These are phyloP conservation scores for Protophormia terraenovae DNA, from an alignment of 2,888 invertebrate genomes.

Conservation along the genomic window DNA sequence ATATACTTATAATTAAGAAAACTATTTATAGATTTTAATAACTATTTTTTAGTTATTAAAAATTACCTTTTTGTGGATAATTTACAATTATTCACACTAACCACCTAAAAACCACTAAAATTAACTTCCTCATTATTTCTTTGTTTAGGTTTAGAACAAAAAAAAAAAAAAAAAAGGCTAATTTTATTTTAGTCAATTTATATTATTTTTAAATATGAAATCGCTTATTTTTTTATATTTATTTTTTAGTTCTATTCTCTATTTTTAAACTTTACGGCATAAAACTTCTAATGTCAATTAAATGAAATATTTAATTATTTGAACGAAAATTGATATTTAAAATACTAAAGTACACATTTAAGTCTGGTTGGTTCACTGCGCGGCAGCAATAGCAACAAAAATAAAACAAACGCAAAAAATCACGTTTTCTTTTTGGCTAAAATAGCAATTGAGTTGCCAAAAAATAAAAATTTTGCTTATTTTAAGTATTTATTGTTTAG, in stretches of 20 bases:
- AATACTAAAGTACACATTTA: constrained; percentile 35
- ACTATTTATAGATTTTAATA: background rate
- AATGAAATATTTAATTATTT: constrained; percentile 46
- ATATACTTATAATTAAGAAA: background rate
- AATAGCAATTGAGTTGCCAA: constrained; percentile 59
- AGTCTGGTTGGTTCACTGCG: background rate
- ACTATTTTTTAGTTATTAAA: background rate
- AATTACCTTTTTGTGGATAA: background rate
- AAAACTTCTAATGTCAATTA: constrained; percentile 26
- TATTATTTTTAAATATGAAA: background rate
- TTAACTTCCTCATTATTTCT: constrained; percentile 23
- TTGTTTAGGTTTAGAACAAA: background rate
- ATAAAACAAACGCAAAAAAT: constrained; percentile 36
- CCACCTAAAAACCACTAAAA: constrained; percentile 1
- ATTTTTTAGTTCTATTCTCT: background rate
- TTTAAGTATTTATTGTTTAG: constrained; percentile 36
- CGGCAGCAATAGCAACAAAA: background rate
- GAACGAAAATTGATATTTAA: constrained; percentile 61
- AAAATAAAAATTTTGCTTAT: constrained; percentile 19
- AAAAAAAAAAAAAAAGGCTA: background rate
- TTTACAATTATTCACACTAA: constrained; percentile 6
- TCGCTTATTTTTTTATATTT: background rate
- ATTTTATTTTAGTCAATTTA: background rate
- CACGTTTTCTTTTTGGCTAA: constrained; percentile 37
- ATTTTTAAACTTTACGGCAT: background rate